These are phyloP conservation scores for Cotesia congregata DNA, from an alignment of 2,888 invertebrate species.

Conservation along the genomic window DNA sequence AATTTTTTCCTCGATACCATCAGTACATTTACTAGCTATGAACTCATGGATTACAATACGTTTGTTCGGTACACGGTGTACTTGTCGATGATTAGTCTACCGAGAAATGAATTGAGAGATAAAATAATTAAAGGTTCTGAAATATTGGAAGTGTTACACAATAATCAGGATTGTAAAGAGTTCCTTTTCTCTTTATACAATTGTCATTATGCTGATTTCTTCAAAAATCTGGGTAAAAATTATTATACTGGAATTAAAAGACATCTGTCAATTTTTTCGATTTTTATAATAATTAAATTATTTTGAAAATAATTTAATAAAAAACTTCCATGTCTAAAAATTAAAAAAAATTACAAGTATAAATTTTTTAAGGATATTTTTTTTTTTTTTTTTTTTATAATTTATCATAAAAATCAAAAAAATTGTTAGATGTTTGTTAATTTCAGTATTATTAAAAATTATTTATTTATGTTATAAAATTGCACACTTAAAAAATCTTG, in stretches of 20 bases:
- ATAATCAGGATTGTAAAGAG: constrained; percentile 77
- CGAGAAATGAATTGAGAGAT: constrained; percentile 83
- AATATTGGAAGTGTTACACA: constrained; percentile 85
- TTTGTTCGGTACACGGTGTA: constrained; percentile 87
- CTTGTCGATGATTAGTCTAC: constrained; percentile 85
- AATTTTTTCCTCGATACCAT: constrained; percentile 97
- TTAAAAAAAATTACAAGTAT: too few species aligned
- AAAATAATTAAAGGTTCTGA: constrained; percentile 86
- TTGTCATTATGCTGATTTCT: constrained; percentile 95
- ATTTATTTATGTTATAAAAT: too few species aligned
- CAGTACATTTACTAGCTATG: constrained; percentile 99
- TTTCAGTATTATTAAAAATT: too few species aligned
- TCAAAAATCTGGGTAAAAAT: constrained; percentile 77
- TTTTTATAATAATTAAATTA: too few species aligned
- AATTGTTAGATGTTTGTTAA: too few species aligned
- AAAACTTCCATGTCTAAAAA: too few species aligned
- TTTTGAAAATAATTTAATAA: too few species aligned
- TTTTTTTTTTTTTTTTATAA: too few species aligned
- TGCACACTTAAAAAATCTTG: too few species aligned
- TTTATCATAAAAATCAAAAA: too few species aligned
- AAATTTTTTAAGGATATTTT: too few species aligned
- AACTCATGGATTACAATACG: constrained; percentile 96
- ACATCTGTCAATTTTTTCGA: neutral
- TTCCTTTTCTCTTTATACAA: constrained; percentile 89
- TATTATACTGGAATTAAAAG: neutral